A percentile compares a stretch with the other conserved stretches of the same genome.
Conservation (phyloP, 2,888 invertebrate genomes). For the Conchocele bisecta region DNA sequence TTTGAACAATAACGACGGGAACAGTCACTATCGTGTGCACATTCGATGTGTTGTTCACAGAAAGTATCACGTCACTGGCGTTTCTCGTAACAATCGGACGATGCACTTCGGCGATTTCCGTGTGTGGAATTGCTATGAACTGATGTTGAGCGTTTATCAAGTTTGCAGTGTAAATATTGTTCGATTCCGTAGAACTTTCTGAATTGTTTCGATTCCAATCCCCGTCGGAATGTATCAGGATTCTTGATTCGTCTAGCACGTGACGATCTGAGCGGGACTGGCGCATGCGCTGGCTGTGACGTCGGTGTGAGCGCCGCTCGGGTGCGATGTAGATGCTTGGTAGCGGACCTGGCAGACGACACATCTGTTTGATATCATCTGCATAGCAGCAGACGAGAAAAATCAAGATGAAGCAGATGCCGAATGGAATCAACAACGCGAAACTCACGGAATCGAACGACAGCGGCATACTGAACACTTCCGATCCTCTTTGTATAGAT, state of each 20-base stretch:
- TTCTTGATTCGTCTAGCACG: conserved; percentile 28
- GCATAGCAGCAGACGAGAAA: conserved; percentile 67
- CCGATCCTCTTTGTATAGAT: too few species aligned
- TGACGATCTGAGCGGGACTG: conserved; percentile 1
- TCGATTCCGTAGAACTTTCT: conserved; percentile 43
- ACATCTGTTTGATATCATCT: conserved; percentile 63
- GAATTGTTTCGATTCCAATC: conserved; percentile 49
- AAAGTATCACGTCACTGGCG: too few species aligned
- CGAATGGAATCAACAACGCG: conserved; percentile 63
- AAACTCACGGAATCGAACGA: conserved; percentile 63
- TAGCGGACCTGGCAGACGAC: conserved; percentile 59
- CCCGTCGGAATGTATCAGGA: conserved; percentile 29
- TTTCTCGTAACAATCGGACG: too few species aligned
- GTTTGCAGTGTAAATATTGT: too few species aligned
- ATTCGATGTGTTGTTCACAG: too few species aligned
- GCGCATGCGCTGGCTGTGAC: conserved; percentile 3
- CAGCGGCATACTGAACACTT: too few species aligned
- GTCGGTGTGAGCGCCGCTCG: conserved; percentile 11
- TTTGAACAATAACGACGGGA: too few species aligned
- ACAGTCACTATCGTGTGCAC: too few species aligned
- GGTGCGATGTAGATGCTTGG: conserved; percentile 45
- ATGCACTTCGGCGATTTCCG: too few species aligned
- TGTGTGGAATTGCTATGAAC: too few species aligned
- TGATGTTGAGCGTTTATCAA: too few species aligned
- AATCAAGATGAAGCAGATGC: conserved; percentile 59